Evolutionary conservation across 1,140 invertebrate species (phyloP).

Genomic region (Pantala flavescens): DNA sequence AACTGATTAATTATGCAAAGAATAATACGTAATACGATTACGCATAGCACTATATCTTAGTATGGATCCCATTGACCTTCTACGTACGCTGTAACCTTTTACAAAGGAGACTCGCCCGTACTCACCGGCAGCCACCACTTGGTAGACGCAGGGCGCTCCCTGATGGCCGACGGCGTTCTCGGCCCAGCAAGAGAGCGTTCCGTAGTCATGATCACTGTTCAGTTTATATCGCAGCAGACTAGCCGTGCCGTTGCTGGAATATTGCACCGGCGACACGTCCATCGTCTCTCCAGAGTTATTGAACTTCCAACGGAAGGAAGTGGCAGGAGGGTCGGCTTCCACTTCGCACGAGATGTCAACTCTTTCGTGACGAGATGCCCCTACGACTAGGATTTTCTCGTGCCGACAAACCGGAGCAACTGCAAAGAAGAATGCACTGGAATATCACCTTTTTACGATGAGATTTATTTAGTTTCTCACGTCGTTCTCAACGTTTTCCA

Average conservation of each 20-base stretch:
- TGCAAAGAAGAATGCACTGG: conserved; percentile 39
- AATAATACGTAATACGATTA: no score
- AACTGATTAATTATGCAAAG: no score
- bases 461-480: no score
- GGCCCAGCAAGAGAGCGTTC: conserved; percentile 65
- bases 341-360: conserved; percentile 75
- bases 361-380: conserved; percentile 69
- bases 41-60: no score
- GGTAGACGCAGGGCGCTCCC: conserved; percentile 64
- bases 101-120: no score
- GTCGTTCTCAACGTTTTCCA: no score
- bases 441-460: no score
- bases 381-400: conserved; percentile 65
- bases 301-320: conserved; percentile 81
- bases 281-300: conserved; percentile 78
- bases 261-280: conserved; percentile 46
- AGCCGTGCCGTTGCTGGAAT: conserved; percentile 42
- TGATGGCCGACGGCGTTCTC: conserved; percentile 65
- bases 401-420: conserved; percentile 70
- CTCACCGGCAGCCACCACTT: conserved; percentile 61
- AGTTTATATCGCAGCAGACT: conserved; percentile 59
- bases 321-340: conserved; percentile 74
- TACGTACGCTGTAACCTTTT: no score
- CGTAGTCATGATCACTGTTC: conserved; percentile 59
- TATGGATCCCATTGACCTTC: no score